A percentile compares a stretch with the other conserved stretches of the same genome.
phyloP scores from a whole-genome alignment of 1,140 invertebrate species.

The Drosophila biarmipes region DNA sequence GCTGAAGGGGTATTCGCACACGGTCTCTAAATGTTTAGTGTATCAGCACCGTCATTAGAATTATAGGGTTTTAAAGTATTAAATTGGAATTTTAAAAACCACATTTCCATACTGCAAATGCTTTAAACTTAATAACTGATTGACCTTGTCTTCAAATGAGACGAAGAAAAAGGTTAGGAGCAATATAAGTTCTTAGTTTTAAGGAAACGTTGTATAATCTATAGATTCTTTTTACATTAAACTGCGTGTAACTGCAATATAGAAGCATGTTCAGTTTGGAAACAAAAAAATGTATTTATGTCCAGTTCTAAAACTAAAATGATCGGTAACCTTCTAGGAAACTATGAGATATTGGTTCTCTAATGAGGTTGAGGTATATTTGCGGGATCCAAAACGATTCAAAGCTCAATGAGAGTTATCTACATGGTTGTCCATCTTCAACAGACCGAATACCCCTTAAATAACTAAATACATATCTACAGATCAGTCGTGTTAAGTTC shows the following conservation, averaged over 20 bases:
- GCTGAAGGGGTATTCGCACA: constrained; percentile 16
- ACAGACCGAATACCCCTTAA: constrained; percentile 17
- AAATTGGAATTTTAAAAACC: too few relatives aligned
- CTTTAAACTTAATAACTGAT: too few relatives aligned
- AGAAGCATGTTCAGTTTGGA: neutral
- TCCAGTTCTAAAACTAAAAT: constrained; percentile 4
- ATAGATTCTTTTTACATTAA: neutral
- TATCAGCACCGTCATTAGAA: too few relatives aligned
- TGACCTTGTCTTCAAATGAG: too few relatives aligned
- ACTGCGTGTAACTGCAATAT: neutral
- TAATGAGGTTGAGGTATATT: neutral
- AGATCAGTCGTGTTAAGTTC: constrained; percentile 60
- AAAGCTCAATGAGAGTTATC: neutral
- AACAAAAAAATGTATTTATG: neutral
- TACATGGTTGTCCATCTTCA: constrained; percentile 1
- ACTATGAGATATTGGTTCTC: neutral
- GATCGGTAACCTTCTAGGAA: constrained; percentile 1
- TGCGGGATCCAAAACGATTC: neutral
- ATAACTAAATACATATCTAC: constrained; percentile 62
- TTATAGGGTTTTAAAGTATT: too few relatives aligned
- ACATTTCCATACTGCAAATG: too few relatives aligned
- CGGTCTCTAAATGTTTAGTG: neutral
- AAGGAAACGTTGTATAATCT: too few relatives aligned
- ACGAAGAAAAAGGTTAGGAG: too few relatives aligned
- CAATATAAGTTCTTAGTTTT: too few relatives aligned